These are phyloP conservation scores for Lutjanus argentimaculatus DNA, from an alignment of 2,797 vertebrate species.

Conservation along the genomic window DNA sequence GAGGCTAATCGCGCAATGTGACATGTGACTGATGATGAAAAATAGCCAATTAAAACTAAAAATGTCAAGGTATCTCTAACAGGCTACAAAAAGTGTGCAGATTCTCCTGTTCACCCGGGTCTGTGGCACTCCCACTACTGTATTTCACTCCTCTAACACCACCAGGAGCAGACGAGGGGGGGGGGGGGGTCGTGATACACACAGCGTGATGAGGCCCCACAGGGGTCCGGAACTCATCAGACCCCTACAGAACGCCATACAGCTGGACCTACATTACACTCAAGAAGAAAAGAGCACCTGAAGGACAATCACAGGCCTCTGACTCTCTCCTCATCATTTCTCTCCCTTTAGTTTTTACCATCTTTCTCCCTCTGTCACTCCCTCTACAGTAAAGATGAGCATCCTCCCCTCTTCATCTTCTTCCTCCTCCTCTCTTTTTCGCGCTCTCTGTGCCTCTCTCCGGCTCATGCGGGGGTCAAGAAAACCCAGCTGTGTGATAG, in stretches of 20 bases:
- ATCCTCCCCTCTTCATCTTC: constrained; percentile 2
- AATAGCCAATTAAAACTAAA: constrained; percentile 65
- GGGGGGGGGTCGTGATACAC: constrained; percentile 38
- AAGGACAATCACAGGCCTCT: constrained; percentile 64
- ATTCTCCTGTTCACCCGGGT: not conserved
- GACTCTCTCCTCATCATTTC: constrained; percentile 37
- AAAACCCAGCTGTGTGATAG: constrained; percentile 75
- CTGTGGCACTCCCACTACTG: constrained; percentile 5
- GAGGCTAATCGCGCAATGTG: constrained; percentile 39
- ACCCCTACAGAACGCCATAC: constrained; percentile 59
- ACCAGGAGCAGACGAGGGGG: constrained; percentile 21
- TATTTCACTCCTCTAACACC: constrained; percentile 38
- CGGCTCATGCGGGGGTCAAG: constrained; percentile 56
- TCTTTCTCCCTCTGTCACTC: constrained; percentile 3
- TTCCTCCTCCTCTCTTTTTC: constrained; percentile 12
- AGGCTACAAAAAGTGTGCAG: constrained; percentile 19
- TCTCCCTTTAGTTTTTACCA: constrained; percentile 23
- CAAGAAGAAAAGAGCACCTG: constrained; percentile 44
- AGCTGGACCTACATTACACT: constrained; percentile 45
- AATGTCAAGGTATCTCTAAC: constrained; percentile 51
- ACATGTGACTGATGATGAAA: constrained; percentile 59
- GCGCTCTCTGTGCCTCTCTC: not conserved
- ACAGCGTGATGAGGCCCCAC: constrained; percentile 68
- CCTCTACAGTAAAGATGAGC: constrained; percentile 23
- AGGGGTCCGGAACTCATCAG: constrained; percentile 71